Percentiles rank a stretch among this genome's conserved stretches.
Evolutionary conservation across 2,113 vertebrate species (phyloP).

Genomic region (Cyphomyrus plagiostoma): DNA sequence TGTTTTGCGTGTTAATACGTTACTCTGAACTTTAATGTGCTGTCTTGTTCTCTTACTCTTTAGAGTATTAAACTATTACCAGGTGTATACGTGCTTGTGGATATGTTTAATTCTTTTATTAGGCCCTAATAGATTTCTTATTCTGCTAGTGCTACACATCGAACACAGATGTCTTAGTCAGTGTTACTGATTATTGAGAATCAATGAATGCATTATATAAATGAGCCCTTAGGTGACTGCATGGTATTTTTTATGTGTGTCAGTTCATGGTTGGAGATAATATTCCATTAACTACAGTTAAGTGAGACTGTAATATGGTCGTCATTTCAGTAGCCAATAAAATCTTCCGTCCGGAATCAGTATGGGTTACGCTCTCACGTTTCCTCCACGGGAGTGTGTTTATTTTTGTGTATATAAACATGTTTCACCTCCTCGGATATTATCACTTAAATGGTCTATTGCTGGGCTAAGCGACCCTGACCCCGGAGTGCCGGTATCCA

Average conservation of each 20-base stretch:
- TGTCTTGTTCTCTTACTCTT: not conserved
- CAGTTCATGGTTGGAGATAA: not conserved
- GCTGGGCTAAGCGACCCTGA: not conserved
- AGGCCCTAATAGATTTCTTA: not conserved
- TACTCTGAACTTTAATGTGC: not conserved
- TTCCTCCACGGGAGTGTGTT: not conserved
- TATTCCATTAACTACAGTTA: not conserved
- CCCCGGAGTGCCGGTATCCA: not conserved
- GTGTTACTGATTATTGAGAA: not conserved
- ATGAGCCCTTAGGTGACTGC: not conserved
- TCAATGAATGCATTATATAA: not conserved
- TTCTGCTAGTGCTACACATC: not conserved
- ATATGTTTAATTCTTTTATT: not conserved
- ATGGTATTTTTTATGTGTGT: not conserved
- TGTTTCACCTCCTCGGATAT: not conserved
- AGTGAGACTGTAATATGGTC: not conserved
- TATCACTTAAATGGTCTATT: not conserved
- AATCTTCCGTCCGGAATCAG: not conserved
- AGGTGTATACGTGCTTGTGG: not conserved
- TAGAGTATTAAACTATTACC: not conserved
- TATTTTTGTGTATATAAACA: not conserved
- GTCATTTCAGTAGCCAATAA: not conserved
- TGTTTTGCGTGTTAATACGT: not conserved
- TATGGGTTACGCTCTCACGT: not conserved
- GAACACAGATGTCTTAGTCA: not conserved